Evolutionary conservation across 2,888 invertebrate genomes (phyloP).

Genomic region (Strigamia transsilvanica): DNA sequence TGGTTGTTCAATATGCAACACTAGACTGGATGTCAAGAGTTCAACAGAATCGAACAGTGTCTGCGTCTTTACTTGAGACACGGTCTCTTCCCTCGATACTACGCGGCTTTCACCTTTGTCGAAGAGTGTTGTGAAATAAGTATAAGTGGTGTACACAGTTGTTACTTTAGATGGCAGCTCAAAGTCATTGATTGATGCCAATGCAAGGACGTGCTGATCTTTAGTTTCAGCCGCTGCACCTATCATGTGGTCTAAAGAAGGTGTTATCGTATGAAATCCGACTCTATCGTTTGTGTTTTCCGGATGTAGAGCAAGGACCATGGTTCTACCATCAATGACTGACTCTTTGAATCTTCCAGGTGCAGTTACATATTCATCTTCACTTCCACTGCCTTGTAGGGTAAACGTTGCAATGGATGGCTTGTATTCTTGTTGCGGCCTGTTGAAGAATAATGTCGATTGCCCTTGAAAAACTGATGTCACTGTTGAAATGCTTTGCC

Average conservation of each 20-base stretch:
- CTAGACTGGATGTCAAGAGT: neutral
- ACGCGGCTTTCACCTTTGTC: slow-evolving; percentile 68
- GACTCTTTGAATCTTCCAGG: slow-evolving; percentile 46
- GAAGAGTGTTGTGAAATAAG: slow-evolving; percentile 70
- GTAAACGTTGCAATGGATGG: slow-evolving; percentile 55
- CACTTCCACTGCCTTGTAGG: slow-evolving; percentile 56
- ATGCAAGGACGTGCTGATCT: slow-evolving; percentile 51
- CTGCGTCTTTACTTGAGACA: slow-evolving; percentile 41
- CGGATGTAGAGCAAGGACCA: slow-evolving; percentile 46
- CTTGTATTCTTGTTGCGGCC: slow-evolving; percentile 23
- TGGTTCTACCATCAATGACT: slow-evolving; percentile 50
- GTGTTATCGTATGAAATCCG: neutral
- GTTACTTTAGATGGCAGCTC: slow-evolving; percentile 54
- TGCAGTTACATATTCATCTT: slow-evolving; percentile 54
- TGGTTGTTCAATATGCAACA: neutral
- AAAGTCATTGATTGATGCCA: slow-evolving; percentile 33
- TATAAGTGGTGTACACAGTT: slow-evolving; percentile 65
- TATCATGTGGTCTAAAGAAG: neutral
- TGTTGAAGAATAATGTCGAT: slow-evolving; percentile 56
- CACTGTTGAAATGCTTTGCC: slow-evolving; percentile 53
- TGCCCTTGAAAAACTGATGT: slow-evolving; percentile 57
- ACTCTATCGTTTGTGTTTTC: slow-evolving; percentile 23
- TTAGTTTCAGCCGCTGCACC: slow-evolving; percentile 49
- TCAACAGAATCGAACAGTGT: slow-evolving; percentile 12
- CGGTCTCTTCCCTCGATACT: slow-evolving; percentile 61